Percentiles rank a stretch among this genome's conserved stretches.
Evolutionary conservation across 2,888 invertebrate genomes (phyloP).

Genomic region (Andrena minutula): DNA sequence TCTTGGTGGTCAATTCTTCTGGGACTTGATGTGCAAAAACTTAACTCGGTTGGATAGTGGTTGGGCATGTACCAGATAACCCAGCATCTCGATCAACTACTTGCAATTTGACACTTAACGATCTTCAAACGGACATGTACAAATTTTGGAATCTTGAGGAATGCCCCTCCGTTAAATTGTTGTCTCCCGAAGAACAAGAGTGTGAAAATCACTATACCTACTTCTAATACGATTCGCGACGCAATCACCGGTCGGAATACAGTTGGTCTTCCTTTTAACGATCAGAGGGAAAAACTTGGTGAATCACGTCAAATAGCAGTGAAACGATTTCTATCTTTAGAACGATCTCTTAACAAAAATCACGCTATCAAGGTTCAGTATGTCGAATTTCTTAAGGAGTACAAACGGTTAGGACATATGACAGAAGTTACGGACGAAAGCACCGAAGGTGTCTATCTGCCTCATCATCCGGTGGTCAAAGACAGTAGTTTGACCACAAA

Average conservation of each 20-base stretch:
- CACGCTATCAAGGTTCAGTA: background rate
- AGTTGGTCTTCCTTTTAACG: too few species aligned
- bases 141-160: constrained; percentile 22
- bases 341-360: background rate
- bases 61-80: background rate
- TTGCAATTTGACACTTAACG: background rate
- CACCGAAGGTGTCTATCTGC: background rate
- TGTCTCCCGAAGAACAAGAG: background rate
- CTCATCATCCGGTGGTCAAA: background rate
- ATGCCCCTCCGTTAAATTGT: background rate
- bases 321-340: background rate
- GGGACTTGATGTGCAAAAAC: background rate
- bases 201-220: background rate
- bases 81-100: background rate
- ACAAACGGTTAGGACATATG: too few species aligned
- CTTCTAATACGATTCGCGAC: background rate
- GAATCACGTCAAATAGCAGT: background rate
- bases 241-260: background rate
- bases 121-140: background rate
- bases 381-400: too few species aligned
- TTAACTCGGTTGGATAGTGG: constrained; percentile 7
- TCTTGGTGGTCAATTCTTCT: constrained; percentile 8
- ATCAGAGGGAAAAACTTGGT: background rate
- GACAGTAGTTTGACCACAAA: too few species aligned
- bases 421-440: background rate